Conservation (phyloP, 1,140 invertebrate species). For the Augochlora pura region DNA sequence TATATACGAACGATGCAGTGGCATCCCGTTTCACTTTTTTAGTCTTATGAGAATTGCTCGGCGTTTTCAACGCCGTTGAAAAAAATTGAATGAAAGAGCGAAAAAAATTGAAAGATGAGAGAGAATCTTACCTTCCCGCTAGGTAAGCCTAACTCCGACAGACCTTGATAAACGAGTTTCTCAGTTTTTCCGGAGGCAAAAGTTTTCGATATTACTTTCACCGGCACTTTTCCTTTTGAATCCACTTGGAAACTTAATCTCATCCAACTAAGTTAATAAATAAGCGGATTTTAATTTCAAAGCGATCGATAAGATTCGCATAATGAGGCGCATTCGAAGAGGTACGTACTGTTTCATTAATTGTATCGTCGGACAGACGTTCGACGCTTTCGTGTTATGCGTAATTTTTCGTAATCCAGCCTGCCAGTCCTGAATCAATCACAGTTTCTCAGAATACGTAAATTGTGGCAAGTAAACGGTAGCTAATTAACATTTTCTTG, state of each 20-base stretch:
- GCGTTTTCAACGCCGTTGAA: not conserved
- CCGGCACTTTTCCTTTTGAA: slow-evolving; percentile 97
- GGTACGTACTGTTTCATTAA: slow-evolving; percentile 97
- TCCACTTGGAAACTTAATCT: slow-evolving; percentile 95
- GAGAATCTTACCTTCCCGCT: slow-evolving; percentile 90
- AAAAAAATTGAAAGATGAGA: not conserved
- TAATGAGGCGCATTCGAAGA: too few species aligned
- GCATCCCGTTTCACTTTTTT: too few species aligned
- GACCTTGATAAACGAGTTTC: slow-evolving; percentile 97
- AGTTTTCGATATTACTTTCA: slow-evolving; percentile 97
- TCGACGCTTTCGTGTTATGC: slow-evolving; percentile 98
- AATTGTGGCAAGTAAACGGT: not conserved
- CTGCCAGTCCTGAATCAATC: slow-evolving; percentile 91
- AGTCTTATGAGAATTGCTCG: too few species aligned
- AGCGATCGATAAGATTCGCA: not conserved
- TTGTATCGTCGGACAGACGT: slow-evolving; percentile 96
- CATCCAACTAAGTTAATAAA: slow-evolving; percentile 92
- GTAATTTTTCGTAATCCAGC: slow-evolving; percentile 92
- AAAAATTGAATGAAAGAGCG: not conserved
- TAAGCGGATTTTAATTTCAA: not conserved
- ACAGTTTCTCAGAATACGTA: not conserved
- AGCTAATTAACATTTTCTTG: not conserved
- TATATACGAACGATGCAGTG: too few species aligned
- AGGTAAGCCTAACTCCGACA: slow-evolving; percentile 96
- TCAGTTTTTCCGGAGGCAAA: slow-evolving; percentile 99